phyloP scores from a whole-genome alignment of 2,888 invertebrate species.

The Orthosia gracilis region DNA sequence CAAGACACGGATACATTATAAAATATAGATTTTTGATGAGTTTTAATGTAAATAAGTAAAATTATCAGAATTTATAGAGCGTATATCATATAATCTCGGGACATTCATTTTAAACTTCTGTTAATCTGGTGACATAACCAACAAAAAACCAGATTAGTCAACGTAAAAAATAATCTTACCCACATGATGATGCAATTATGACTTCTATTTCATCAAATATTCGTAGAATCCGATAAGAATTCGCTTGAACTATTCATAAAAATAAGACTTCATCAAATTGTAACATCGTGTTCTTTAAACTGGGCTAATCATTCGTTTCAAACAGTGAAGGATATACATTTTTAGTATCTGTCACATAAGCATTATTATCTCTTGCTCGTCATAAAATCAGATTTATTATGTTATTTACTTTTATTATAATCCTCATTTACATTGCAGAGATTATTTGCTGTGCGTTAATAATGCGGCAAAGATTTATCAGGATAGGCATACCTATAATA shows the following conservation, averaged over 20 bases:
- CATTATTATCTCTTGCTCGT: constrained; percentile 55
- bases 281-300: constrained; percentile 57
- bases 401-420: constrained; percentile 57
- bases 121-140: neutral
- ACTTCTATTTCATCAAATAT: constrained; percentile 32
- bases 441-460: constrained; percentile 36
- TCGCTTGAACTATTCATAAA: constrained; percentile 18
- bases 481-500: neutral
- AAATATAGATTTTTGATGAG: neutral
- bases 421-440: constrained; percentile 48
- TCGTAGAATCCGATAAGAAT: constrained; percentile 37
- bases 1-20: neutral
- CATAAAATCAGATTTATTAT: constrained; percentile 64
- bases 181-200: constrained; percentile 49
- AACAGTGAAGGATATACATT: constrained; percentile 58
- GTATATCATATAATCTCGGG: neutral
- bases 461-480: constrained; percentile 5
- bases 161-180: constrained; percentile 22
- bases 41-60: neutral
- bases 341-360: constrained; percentile 57
- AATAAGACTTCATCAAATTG: constrained; percentile 20
- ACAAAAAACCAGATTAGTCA: constrained; percentile 28
- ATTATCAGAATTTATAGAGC: neutral
- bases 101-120: neutral
- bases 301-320: constrained; percentile 64